phyloP scores from a whole-genome alignment of 2,888 invertebrate genomes.

The Hypomecis atomaria region DNA sequence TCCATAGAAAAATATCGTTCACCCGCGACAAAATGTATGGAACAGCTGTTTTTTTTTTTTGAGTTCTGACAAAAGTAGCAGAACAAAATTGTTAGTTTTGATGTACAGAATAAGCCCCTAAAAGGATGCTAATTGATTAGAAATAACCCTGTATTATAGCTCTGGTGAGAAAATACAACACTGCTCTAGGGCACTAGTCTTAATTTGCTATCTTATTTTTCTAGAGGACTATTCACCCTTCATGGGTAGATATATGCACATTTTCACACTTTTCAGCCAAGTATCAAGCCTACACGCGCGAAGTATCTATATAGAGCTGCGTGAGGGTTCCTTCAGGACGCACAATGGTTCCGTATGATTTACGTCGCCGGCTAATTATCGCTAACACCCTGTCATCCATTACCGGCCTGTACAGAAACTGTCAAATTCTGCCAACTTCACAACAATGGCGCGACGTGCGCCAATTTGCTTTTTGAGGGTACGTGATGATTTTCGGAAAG shows the following conservation, averaged over 20 bases:
- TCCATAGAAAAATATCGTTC: too few species aligned
- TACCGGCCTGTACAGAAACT: slow-evolving; percentile 57
- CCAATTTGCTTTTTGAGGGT: slow-evolving; percentile 21
- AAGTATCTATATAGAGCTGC: slow-evolving; percentile 17
- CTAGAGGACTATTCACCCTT: too few species aligned
- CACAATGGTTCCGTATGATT: slow-evolving; percentile 59
- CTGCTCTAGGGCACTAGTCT: too few species aligned
- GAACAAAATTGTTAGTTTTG: too few species aligned
- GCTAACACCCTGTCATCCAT: slow-evolving; percentile 63
- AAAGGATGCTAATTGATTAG: too few species aligned
- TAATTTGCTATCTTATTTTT: too few species aligned
- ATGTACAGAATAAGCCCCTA: too few species aligned
- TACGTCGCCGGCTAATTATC: slow-evolving; percentile 60
- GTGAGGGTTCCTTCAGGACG: slow-evolving; percentile 13
- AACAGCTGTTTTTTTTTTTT: too few species aligned
- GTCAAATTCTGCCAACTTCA: slow-evolving; percentile 49
- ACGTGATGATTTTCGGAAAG: slow-evolving; percentile 1
- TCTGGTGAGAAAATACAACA: too few species aligned
- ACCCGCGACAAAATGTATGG: too few species aligned
- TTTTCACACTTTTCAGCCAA: neutral
- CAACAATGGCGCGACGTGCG: slow-evolving; percentile 37
- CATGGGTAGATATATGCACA: neutral
- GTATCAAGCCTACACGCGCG: neutral
- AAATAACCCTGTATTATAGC: too few species aligned
- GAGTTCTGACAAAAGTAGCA: too few species aligned